Evolutionary conservation across 2,888 invertebrate species (phyloP).

Genomic region (Cerastis leucographa): DNA sequence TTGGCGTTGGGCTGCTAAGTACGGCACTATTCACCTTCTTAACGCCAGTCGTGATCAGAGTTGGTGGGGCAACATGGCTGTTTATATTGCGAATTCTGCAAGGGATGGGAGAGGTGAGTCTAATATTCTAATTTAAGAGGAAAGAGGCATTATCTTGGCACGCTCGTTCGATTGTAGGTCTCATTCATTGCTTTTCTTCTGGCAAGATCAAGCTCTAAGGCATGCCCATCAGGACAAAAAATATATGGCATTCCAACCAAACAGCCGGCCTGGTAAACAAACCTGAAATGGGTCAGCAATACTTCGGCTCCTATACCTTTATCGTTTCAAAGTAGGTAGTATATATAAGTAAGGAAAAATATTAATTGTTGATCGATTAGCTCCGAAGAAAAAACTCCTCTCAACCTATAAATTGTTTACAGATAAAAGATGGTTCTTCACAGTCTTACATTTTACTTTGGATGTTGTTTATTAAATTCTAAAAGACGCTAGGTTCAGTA

Average conservation of each 20-base stretch:
- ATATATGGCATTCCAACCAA: too few relatives aligned
- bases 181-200: neutral
- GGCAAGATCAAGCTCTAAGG: neutral
- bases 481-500: too few relatives aligned
- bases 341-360: neutral
- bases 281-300: too few relatives aligned
- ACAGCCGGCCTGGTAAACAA: too few relatives aligned
- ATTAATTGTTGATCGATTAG: neutral
- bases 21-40: constrained; percentile 95
- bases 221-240: neutral
- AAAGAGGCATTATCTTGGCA: neutral
- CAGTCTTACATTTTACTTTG: too few relatives aligned
- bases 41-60: constrained; percentile 93
- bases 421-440: too few relatives aligned
- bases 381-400: too few relatives aligned
- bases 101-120: constrained; percentile 94
- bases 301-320: too few relatives aligned
- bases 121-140: neutral
- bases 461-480: too few relatives aligned
- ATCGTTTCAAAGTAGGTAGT: neutral
- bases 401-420: too few relatives aligned
- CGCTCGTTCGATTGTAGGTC: neutral
- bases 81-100: constrained; percentile 92
- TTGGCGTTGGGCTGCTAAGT: constrained; percentile 95
- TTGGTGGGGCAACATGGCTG: constrained; percentile 88